Evolutionary conservation across 2,113 vertebrate genomes (phyloP), one percentile per base, ranked within the genome.

Genomic region (Onychostoma macrolepis): DNA sequence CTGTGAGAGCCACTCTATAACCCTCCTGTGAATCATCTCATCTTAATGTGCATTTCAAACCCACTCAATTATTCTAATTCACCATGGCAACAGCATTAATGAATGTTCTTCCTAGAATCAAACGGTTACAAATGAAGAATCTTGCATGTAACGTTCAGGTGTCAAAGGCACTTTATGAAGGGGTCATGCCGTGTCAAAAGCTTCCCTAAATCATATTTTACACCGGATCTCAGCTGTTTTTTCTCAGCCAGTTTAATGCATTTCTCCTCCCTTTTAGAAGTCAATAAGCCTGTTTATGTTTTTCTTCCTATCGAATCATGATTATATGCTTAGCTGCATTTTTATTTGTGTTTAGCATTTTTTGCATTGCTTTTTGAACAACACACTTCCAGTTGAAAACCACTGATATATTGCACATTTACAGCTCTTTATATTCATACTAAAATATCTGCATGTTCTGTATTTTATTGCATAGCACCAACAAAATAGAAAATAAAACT

Each of bases 51-150:
- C 76, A 50, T 78, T 77, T 43, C 41, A 78, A 71, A 41, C 48
- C 67, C 53, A 28, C 78, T 79, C 69, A 78, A 63, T 33, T 72
- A 36, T 74, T 84, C 26, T 36, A 36, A 56, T 78, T 26, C 74
- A 78, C 9, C 7, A 71, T 67, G 33, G 65, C 65, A 69, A 77
- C 30, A 58, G 33, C 69, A 33, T 78, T 48, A 78, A 77, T 50
- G 17, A 50, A 53, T 30, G 75, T 50, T 4, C 45, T 78, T 30
- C 43, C 17, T 4, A 78, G 75, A 78, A 53, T 78, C 75, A 78
- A 28, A 19, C 4, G 8, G 17, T 33, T 53, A 30, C 75, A 78
- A 30, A 78, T 28, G 9, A 78, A 21, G 45, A 11, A 21, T 28
- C 15, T 17, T 2, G 45, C 12, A 28, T 28, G 15, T 19, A 21